Evolutionary conservation across 2,113 vertebrate genomes (phyloP), one percentile per base, ranked within the genome.

Genomic region (Telmatochromis sp.): DNA sequence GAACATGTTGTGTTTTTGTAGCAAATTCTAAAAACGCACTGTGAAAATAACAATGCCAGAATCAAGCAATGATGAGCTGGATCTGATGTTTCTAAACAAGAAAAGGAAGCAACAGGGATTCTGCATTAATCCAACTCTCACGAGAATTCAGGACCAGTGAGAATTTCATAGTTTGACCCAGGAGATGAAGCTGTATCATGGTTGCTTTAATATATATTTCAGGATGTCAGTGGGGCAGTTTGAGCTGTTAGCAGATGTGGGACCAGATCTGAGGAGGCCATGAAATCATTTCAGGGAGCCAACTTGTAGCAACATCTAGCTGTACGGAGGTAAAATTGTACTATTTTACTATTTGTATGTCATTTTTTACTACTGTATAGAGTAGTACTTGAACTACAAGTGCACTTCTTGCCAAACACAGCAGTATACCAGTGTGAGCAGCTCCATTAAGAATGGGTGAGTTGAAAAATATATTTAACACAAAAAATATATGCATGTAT

Each of bases 101-200:
- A 37, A 3, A 65, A 65, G 60, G 33, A 21, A 13, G 33, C 6
- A 65, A 65, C 33, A 37, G 60, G 33, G 33, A 65, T 65, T 65
- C 33, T n/a, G 33, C 1, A 0, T 65, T 65, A 65, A 65, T 65
- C 4, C 33, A 65, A 13, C 19, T 7, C 10, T 37, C 6, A 65
- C 10, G 0, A 65, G 19, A 65, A n/a, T 0, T 0, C 60, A 65
- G 60, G 33, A 65, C 19, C 2, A 65, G 10, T 17, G 10, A 37
- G 19, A 65, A n/a, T n/a, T 65, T 65, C 33, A 65, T n/a, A 13
- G 19, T 37, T 65, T 65, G 17, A 65, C 33, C 31, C 60, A 65
- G 33, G 60, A 65, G 33, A 7, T 37, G 17, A 37, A 65, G 3
- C 10, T 65, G 60, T 37, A 65, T 65, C 10, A 37, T 7, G 0